phyloP scores from a whole-genome alignment of 2,113 vertebrate species.

The Pseudonaja textilis region DNA sequence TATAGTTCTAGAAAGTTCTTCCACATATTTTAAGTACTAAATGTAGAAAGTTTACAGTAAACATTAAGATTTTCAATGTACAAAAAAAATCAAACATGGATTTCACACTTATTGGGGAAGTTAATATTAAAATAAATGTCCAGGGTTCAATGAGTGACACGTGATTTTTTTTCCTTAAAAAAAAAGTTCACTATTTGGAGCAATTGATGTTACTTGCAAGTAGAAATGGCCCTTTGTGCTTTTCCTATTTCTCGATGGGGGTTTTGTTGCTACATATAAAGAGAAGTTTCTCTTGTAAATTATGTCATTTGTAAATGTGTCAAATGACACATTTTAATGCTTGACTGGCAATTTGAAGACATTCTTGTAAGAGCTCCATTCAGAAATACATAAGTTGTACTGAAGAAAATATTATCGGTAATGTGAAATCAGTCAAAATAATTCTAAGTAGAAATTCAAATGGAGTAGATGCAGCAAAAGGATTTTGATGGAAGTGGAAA shows the following conservation, averaged over 20 bases:
- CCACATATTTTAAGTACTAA: background rate
- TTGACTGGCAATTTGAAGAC: background rate
- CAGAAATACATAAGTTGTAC: background rate
- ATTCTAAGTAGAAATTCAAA: background rate
- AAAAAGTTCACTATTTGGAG: background rate
- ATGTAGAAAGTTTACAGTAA: background rate
- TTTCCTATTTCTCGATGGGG: background rate
- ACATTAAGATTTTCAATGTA: background rate
- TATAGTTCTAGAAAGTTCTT: background rate
- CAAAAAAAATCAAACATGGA: background rate
- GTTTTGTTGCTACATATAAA: background rate
- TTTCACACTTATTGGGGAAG: background rate
- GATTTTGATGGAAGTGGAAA: background rate
- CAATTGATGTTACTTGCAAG: background rate
- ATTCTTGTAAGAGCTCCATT: background rate
- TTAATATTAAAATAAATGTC: background rate
- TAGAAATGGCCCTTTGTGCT: background rate
- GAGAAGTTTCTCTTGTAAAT: background rate
- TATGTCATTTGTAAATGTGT: background rate
- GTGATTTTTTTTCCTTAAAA: background rate
- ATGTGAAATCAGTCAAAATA: background rate
- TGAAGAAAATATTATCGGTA: background rate
- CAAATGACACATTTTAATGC: background rate
- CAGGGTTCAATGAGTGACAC: background rate
- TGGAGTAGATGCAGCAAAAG: background rate